Evolutionary conservation across 2,113 vertebrate genomes (phyloP), one percentile per base, ranked within the genome.

Genomic region (Acanthochromis polyacanthus): DNA sequence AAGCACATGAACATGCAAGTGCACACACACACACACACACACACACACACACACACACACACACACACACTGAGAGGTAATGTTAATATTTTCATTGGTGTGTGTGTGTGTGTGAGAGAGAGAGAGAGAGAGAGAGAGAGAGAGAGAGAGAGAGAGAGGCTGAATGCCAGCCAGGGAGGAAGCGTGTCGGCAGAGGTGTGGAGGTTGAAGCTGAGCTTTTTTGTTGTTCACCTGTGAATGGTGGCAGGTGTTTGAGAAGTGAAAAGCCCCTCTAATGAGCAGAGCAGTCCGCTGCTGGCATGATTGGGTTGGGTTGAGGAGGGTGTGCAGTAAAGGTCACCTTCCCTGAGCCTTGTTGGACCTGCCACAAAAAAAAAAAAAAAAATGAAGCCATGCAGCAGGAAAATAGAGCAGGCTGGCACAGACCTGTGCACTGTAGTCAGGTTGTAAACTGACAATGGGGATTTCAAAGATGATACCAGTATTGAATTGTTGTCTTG

Each of bases 301-400:
- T 70, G 28, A 63, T 5, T 45, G 46, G 68, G 63, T 32, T 45
- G 56, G 43, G 77, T 22, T 28, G 23, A 22, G 8, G 45, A 32
- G 6, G 45, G 32, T 36, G 11, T n/a, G 43, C 43, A 71, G 68
- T 71, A 86, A 89, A 92, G 88, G 89, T 92, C 88, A 92, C 89
- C 89, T 88, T 91, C 61, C 76, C 69, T 71, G 43, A 59, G 32
- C 83, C 59, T 76, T 85, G 50, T 83, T 62, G 28, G 68, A 66
- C 25, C 53, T 51, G 51, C 71, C 36, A 68, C 52, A 71, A 36
- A 51, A 75, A 36, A 36, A 36, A 5, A 71, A 36, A 51, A 75
- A 36, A 36, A 36, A 8, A 6, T 36, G 25, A 36, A 36, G 48
- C 14, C 25, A n/a, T n/a, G n/a, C n/a, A 45, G 30, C 14, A 52